These are phyloP conservation scores for Nothobranchius kuhntae DNA, from an alignment of 2,113 vertebrate species.

Conservation along the genomic window DNA sequence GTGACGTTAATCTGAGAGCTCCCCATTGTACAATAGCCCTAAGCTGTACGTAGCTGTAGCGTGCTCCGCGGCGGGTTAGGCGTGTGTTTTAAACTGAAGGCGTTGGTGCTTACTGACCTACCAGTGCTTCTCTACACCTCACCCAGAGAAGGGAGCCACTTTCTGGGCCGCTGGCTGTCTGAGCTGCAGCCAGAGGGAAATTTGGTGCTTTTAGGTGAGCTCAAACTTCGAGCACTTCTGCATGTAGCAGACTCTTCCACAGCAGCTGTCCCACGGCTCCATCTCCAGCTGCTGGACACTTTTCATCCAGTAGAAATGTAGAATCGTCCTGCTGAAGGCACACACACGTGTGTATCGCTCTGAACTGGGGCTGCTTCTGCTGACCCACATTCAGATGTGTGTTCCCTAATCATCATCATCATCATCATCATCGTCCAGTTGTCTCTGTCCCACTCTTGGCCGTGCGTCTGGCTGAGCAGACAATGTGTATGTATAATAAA, in stretches of 20 bases:
- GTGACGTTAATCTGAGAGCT: too few species aligned
- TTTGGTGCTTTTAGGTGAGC: constrained; percentile 39
- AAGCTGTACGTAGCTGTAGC: too few species aligned
- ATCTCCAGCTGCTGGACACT: neutral
- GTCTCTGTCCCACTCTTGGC: constrained; percentile 33
- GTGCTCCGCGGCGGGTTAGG: constrained; percentile 4
- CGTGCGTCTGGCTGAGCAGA: constrained; percentile 51
- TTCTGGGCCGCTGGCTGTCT: neutral
- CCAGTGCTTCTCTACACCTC: constrained; percentile 24
- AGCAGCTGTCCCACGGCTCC: too few species aligned
- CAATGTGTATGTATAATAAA: neutral
- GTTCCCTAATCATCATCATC: constrained; percentile 43
- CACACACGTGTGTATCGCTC: constrained; percentile 61
- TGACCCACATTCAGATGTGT: constrained; percentile 72
- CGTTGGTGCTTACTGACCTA: constrained; percentile 43
- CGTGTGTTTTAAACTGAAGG: constrained; percentile 15
- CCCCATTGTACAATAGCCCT: too few species aligned
- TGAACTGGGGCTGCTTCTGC: constrained; percentile 68
- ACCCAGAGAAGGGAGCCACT: too few species aligned
- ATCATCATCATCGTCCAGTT: neutral
- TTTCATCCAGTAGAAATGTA: constrained; percentile 25
- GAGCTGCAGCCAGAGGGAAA: constrained; percentile 25
- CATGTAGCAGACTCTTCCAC: constrained; percentile 37
- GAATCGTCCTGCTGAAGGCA: constrained; percentile 11
- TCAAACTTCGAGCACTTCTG: constrained; percentile 37